Evolutionary conservation across 2,113 vertebrate genomes (phyloP).

Genomic region (Perognathus longimembris): DNA sequence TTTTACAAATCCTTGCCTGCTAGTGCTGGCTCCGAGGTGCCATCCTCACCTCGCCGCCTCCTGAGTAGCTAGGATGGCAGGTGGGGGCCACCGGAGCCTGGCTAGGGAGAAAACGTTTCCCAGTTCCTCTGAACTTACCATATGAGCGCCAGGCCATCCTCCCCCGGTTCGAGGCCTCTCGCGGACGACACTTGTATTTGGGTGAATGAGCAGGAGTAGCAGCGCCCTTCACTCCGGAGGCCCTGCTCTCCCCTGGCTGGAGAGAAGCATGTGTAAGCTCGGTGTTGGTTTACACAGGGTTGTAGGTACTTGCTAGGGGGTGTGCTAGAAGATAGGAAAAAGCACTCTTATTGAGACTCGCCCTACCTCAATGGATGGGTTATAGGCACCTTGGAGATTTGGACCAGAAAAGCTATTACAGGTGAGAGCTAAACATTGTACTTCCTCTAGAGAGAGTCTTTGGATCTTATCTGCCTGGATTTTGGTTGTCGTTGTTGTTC

Average conservation of each 20-base stretch:
- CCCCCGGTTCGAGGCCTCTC: neutral
- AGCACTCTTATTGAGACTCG: constrained; percentile 11
- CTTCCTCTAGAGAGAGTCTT: neutral
- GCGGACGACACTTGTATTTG: neutral
- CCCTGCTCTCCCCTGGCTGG: neutral
- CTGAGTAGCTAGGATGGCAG: too few relatives aligned
- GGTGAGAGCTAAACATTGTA: constrained; percentile 34
- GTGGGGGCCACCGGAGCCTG: neutral
- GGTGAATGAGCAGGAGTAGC: neutral
- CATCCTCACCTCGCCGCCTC: too few relatives aligned
- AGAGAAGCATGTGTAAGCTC: constrained; percentile 51
- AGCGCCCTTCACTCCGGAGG: neutral
- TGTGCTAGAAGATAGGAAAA: constrained; percentile 32
- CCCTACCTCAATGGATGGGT: constrained; percentile 11
- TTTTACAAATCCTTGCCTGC: too few relatives aligned
- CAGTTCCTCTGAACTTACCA: neutral
- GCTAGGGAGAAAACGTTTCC: neutral
- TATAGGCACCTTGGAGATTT: constrained; percentile 14
- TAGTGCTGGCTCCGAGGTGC: too few relatives aligned
- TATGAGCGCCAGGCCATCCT: neutral
- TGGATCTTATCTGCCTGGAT: too few relatives aligned
- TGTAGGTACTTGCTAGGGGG: constrained; percentile 55
- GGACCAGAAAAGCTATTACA: constrained; percentile 39
- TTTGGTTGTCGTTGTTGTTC: too few relatives aligned
- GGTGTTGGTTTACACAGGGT: constrained; percentile 56